These are phyloP conservation scores for Diarsia brunnea DNA, from an alignment of 2,888 invertebrate genomes.

Conservation along the genomic window DNA sequence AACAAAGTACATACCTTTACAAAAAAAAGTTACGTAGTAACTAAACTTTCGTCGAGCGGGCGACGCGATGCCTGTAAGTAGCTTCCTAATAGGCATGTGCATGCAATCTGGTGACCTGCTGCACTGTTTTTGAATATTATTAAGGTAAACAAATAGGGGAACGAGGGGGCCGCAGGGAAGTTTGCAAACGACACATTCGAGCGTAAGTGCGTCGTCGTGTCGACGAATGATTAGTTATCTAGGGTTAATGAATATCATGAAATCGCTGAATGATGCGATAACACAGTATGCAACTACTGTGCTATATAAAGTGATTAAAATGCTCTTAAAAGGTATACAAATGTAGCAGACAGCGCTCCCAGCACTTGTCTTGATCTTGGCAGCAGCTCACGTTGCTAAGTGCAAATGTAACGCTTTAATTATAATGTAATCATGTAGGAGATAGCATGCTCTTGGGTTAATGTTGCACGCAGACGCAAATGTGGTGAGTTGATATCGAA, in stretches of 20 bases:
- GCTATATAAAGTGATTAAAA: conserved; percentile 29
- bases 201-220: too few species aligned
- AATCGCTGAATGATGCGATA: conserved; percentile 17
- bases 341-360: conserved; percentile 1
- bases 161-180: too few species aligned
- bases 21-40: too few species aligned
- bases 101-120: too few species aligned
- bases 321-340: conserved; percentile 27
- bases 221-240: too few species aligned
- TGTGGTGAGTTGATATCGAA: neutral
- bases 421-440: conserved; percentile 10
- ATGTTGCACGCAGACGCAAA: neutral
- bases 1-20: too few species aligned
- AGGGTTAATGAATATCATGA: conserved; percentile 31
- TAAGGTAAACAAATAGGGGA: too few species aligned
- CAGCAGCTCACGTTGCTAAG: conserved; percentile 13
- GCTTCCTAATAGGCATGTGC: too few species aligned
- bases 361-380: neutral
- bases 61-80: too few species aligned
- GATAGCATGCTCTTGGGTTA: neutral
- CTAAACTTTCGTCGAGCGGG: too few species aligned
- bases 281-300: conserved; percentile 18
- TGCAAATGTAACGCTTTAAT: conserved; percentile 28
- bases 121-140: too few species aligned
- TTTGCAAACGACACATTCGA: too few species aligned